Percentiles rank a stretch among this genome's conserved stretches.
Evolutionary conservation across 2,113 vertebrate species (phyloP).

Genomic region (Ciconia maguari): DNA sequence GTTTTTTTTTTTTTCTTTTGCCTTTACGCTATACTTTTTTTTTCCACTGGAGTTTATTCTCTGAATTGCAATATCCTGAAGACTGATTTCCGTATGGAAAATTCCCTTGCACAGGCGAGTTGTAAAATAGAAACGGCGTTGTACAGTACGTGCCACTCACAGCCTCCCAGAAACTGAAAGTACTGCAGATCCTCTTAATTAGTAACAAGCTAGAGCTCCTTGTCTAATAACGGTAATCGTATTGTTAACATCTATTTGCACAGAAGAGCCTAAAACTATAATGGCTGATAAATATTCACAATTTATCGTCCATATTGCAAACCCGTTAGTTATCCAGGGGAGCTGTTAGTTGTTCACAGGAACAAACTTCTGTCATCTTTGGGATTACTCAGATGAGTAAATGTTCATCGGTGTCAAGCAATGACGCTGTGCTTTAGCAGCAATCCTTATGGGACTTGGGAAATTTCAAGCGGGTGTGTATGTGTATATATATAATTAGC

Average conservation of each 20-base stretch:
- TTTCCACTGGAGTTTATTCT: slow-evolving; percentile 44
- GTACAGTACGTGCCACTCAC: slow-evolving; percentile 38
- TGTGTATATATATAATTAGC: slow-evolving; percentile 34
- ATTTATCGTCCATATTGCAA: background rate
- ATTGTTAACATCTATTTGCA: slow-evolving; percentile 65
- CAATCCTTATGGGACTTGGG: slow-evolving; percentile 5
- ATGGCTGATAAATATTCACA: slow-evolving; percentile 36
- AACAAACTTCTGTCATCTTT: slow-evolving; percentile 26
- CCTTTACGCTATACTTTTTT: slow-evolving; percentile 21
- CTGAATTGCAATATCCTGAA: slow-evolving; percentile 64
- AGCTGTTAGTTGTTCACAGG: slow-evolving; percentile 15
- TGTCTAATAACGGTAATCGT: slow-evolving; percentile 75
- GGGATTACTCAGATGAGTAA: slow-evolving; percentile 40
- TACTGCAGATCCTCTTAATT: slow-evolving; percentile 69
- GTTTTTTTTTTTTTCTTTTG: background rate
- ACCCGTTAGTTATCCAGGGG: background rate
- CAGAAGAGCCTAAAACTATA: slow-evolving; percentile 54
- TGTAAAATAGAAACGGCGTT: slow-evolving; percentile 48
- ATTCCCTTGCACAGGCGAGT: slow-evolving; percentile 44
- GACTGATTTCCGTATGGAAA: slow-evolving; percentile 63
- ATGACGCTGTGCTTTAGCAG: background rate
- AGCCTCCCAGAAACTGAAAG: slow-evolving; percentile 53
- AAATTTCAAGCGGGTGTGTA: slow-evolving; percentile 47
- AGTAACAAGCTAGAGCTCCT: slow-evolving; percentile 69
- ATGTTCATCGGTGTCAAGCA: slow-evolving; percentile 17